phyloP scores from a whole-genome alignment of 2,888 invertebrate species.

The Leptarthrus brevirostris region DNA sequence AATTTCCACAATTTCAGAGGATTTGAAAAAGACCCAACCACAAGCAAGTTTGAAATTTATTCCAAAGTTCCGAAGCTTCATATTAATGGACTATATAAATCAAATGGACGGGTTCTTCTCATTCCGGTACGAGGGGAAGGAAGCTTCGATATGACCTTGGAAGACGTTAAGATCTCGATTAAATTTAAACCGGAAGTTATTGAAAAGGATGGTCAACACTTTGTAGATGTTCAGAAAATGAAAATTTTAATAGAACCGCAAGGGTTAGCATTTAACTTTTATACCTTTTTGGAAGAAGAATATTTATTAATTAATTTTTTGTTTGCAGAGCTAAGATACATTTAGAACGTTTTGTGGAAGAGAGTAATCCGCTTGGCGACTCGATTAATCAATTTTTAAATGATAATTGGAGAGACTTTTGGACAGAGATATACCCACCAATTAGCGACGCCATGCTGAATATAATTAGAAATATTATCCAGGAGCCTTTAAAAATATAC shows the following conservation, averaged over 20 bases:
- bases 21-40: slow-evolving; percentile 46
- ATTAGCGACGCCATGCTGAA: slow-evolving; percentile 47
- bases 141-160: slow-evolving; percentile 39
- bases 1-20: slow-evolving; percentile 38
- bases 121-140: slow-evolving; percentile 60
- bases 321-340: slow-evolving; percentile 47
- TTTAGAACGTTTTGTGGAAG: slow-evolving; percentile 39
- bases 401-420: slow-evolving; percentile 52
- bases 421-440: slow-evolving; percentile 51
- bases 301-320: background rate
- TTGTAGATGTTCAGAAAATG: slow-evolving; percentile 28
- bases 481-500: slow-evolving; percentile 4
- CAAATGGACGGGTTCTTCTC: slow-evolving; percentile 59
- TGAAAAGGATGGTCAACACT: slow-evolving; percentile 48
- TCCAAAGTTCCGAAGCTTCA: slow-evolving; percentile 16
- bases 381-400: slow-evolving; percentile 51
- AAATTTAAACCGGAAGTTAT: slow-evolving; percentile 48
- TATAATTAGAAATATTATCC: slow-evolving; percentile 23
- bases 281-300: no score
- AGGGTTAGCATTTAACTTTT: slow-evolving; percentile 4
- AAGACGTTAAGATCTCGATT: slow-evolving; percentile 49
- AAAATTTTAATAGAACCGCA: slow-evolving; percentile 16
- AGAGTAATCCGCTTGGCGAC: slow-evolving; percentile 49
- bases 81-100: slow-evolving; percentile 55
- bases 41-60: slow-evolving; percentile 48